These are phyloP conservation scores for Peromyscus leucopus DNA, from an alignment of 2,113 vertebrate species.

Conservation along the genomic window DNA sequence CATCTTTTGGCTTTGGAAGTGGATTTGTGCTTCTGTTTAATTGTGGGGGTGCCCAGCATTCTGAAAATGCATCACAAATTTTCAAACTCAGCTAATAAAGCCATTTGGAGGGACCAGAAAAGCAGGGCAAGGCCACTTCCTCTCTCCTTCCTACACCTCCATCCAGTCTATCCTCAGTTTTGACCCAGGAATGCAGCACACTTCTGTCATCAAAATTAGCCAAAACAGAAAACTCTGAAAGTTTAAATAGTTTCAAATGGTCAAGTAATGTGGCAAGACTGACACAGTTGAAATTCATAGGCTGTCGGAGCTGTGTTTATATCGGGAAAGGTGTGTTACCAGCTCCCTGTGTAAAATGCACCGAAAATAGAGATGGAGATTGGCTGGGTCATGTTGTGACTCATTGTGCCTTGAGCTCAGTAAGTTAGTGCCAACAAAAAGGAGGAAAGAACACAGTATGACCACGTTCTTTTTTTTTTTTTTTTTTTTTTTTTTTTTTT, in stretches of 20 bases:
- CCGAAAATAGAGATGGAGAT: constrained; percentile 55
- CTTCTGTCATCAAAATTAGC: neutral
- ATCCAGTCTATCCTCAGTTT: neutral
- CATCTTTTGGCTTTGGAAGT: neutral
- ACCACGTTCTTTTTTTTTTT: neutral
- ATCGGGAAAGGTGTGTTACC: constrained; percentile 29
- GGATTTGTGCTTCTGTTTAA: neutral
- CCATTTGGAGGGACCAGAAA: neutral
- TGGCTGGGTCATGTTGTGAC: constrained; percentile 31
- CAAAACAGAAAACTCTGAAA: neutral
- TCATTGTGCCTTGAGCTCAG: neutral
- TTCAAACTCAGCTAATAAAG: neutral
- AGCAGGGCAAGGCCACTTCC: neutral
- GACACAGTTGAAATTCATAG: constrained; percentile 31
- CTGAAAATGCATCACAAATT: constrained; percentile 8
- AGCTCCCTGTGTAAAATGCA: constrained; percentile 41
- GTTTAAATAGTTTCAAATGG: neutral
- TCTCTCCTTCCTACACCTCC: accelerated
- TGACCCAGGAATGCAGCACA: neutral
- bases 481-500: no score
- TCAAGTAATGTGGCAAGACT: neutral
- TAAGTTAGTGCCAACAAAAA: constrained; percentile 26
- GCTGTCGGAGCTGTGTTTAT: neutral
- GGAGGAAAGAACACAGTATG: neutral
- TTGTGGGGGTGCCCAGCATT: neutral